Conservation (phyloP, 2,888 invertebrate species). For the Drosophila putrida region DNA sequence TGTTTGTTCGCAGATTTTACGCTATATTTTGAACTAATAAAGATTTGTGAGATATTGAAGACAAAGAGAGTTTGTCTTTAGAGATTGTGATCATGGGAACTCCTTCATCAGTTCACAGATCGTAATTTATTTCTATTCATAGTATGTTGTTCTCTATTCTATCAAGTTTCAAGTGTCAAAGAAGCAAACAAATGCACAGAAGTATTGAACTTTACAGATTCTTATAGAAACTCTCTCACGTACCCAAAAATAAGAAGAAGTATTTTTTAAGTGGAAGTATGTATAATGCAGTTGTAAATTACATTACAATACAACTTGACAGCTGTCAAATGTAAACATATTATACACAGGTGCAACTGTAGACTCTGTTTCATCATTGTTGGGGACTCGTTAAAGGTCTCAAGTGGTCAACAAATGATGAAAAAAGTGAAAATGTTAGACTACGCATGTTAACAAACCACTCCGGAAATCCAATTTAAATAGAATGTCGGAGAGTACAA, state of each 20-base stretch:
- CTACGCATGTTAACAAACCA: constrained; percentile 48
- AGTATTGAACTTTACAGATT: constrained; percentile 8
- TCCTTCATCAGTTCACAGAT: background rate
- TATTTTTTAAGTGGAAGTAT: constrained; percentile 22
- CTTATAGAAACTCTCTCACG: constrained; percentile 54
- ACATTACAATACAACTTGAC: constrained; percentile 65
- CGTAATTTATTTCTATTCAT: background rate
- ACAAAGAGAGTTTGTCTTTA: background rate
- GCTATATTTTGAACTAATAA: background rate
- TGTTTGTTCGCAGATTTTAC: constrained; percentile 9
- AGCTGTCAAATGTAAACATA: constrained; percentile 67
- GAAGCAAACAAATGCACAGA: constrained; percentile 16
- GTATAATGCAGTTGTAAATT: constrained; percentile 62
- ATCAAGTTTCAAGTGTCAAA: constrained; percentile 8
- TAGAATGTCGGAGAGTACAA: constrained; percentile 59
- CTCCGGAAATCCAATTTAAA: constrained; percentile 71
- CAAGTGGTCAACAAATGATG: constrained; percentile 41
- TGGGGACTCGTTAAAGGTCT: constrained; percentile 39
- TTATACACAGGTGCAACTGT: constrained; percentile 44
- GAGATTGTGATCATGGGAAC: constrained; percentile 1
- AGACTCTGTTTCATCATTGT: constrained; percentile 43
- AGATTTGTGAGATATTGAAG: background rate
- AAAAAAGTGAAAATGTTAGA: constrained; percentile 70
- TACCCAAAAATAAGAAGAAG: constrained; percentile 35
- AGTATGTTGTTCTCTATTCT: constrained; percentile 2